phyloP scores from a whole-genome alignment of 2,113 vertebrate species.

The Tenrec ecaudatus region DNA sequence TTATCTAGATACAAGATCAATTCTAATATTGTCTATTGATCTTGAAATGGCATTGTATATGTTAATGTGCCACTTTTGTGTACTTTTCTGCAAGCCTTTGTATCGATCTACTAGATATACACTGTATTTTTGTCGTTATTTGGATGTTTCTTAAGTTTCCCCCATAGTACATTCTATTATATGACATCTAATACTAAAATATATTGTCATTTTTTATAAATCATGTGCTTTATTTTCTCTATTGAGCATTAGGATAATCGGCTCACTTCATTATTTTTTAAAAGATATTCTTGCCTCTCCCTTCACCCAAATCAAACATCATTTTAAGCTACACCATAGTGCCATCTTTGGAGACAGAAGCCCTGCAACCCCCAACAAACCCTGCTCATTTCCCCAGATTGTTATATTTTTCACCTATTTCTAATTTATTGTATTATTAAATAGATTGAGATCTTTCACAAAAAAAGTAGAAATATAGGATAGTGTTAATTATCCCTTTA shows the following conservation, averaged over 20 bases:
- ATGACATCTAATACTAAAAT: conserved; percentile 24
- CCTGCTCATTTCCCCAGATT: conserved; percentile 5
- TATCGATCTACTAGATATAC: conserved; percentile 24
- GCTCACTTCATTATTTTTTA: conserved; percentile 48
- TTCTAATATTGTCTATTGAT: conserved; percentile 43
- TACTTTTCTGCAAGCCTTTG: neutral
- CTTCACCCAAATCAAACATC: no score
- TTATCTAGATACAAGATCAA: neutral
- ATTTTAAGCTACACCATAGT: conserved; percentile 55
- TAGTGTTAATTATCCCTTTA: neutral
- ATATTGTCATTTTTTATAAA: conserved; percentile 41
- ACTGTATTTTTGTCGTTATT: conserved; percentile 16
- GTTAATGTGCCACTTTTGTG: conserved; percentile 29
- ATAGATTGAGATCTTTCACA: conserved; percentile 22
- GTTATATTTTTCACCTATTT: neutral
- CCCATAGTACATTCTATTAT: conserved; percentile 35
- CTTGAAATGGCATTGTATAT: neutral
- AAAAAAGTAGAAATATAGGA: neutral
- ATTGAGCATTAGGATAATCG: conserved; percentile 14
- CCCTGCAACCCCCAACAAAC: neutral
- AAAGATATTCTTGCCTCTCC: no score
- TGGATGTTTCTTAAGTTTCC: conserved; percentile 53
- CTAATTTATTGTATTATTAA: conserved; percentile 9
- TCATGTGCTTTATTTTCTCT: conserved; percentile 37
- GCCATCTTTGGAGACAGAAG: conserved; percentile 12